phyloP scores from a whole-genome alignment of 2,888 invertebrate species.

The Tenthredo notha region DNA sequence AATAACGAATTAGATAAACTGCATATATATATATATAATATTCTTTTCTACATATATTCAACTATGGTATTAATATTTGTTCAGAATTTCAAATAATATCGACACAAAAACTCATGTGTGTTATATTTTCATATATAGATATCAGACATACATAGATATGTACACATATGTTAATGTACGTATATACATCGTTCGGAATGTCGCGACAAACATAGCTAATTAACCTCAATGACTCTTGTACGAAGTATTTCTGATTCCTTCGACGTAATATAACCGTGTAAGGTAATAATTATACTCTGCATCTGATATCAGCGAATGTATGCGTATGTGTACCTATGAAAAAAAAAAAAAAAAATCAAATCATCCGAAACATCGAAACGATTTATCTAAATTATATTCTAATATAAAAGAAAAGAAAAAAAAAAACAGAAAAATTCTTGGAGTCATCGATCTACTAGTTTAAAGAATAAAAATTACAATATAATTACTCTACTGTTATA shows the following conservation, averaged over 20 bases:
- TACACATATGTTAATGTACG: neutral
- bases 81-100: neutral
- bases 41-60: neutral
- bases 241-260: conserved; percentile 26
- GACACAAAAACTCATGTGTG: neutral
- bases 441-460: too few species aligned
- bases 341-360: too few species aligned
- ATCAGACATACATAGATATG: neutral
- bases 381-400: too few species aligned
- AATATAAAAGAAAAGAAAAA: too few species aligned
- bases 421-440: too few species aligned
- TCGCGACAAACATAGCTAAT: conserved; percentile 39
- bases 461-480: too few species aligned
- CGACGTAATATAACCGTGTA: conserved; percentile 16
- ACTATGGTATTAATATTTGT: neutral
- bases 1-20: neutral
- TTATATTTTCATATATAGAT: neutral
- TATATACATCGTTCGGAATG: conserved; percentile 24
- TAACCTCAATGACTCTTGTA: conserved; percentile 36
- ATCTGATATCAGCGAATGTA: neutral
- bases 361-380: too few species aligned
- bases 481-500: too few species aligned
- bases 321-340: neutral
- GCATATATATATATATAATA: neutral
- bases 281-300: neutral